These are phyloP conservation scores for Panulirus ornatus DNA, from an alignment of 1,140 invertebrate species.

Conservation along the genomic window DNA sequence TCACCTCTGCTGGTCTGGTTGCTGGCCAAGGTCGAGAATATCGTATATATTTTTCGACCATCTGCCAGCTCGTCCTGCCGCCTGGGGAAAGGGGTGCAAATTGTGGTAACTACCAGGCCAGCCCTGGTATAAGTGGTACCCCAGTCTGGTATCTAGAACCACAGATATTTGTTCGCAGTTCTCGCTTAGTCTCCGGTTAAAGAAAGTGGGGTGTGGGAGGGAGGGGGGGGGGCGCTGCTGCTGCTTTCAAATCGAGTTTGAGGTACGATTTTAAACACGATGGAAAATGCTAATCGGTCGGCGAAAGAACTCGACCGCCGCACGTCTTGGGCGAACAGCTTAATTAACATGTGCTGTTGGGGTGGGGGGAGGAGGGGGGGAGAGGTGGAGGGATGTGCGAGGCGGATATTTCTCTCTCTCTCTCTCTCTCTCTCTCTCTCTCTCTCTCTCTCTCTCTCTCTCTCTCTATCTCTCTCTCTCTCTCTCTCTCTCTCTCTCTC, in stretches of 20 bases:
- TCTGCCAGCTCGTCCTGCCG: slow-evolving; percentile 35
- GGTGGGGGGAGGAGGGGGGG: neutral
- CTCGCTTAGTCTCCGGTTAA: neutral
- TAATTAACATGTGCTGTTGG: slow-evolving; percentile 14
- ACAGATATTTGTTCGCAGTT: neutral
- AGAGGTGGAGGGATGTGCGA: neutral
- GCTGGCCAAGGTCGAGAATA: slow-evolving; percentile 3
- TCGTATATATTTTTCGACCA: slow-evolving; percentile 42
- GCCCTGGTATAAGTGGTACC: neutral
- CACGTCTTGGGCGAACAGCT: slow-evolving; percentile 4
- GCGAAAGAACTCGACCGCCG: neutral
- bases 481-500: too few species aligned
- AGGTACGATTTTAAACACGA: slow-evolving; percentile 21
- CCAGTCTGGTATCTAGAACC: slow-evolving; percentile 9
- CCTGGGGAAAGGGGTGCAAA: slow-evolving; percentile 33
- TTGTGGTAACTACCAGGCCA: neutral
- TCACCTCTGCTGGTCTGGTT: neutral
- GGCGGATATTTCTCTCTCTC: neutral
- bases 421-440: slow-evolving; percentile 6
- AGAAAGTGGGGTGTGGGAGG: neutral
- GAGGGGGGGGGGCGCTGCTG: too few species aligned
- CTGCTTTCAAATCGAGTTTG: neutral
- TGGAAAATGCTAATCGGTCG: slow-evolving; percentile 28
- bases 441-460: slow-evolving; percentile 7
- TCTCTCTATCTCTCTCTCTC: neutral